These are phyloP conservation scores for Epinotia bilunana DNA, from an alignment of 2,888 invertebrate species.

Conservation along the genomic window DNA sequence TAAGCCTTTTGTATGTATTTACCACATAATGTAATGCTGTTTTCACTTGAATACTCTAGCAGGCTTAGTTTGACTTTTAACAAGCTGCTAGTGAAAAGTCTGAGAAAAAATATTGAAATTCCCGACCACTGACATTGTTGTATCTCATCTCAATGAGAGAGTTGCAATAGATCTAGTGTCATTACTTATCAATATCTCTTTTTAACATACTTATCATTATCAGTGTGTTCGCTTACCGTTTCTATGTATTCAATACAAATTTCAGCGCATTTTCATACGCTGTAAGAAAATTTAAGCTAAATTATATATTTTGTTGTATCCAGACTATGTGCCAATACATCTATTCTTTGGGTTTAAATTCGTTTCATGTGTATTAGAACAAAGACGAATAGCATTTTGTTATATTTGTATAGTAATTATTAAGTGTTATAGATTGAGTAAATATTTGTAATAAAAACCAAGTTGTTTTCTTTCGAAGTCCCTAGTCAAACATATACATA, in stretches of 20 bases:
- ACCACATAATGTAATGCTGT: neutral
- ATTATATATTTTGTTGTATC: constrained; percentile 12
- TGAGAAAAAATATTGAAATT: too few species aligned
- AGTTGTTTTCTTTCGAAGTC: constrained; percentile 6
- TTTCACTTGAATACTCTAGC: neutral
- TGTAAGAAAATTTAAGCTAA: neutral
- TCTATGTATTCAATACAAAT: neutral
- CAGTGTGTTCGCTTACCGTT: neutral
- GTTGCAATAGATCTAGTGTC: neutral
- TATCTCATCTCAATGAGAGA: too few species aligned
- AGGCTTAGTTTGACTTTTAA: too few species aligned
- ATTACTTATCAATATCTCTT: neutral
- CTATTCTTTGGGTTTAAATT: constrained; percentile 18
- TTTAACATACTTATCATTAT: neutral
- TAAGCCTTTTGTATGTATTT: neutral
- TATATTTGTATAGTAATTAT: constrained; percentile 56
- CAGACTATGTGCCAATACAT: constrained; percentile 39
- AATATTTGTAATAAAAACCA: constrained; percentile 44
- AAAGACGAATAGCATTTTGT: constrained; percentile 43
- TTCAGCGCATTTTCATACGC: neutral
- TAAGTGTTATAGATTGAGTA: constrained; percentile 54
- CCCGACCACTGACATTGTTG: neutral
- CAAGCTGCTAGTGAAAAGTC: too few species aligned
- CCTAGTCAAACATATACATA: neutral
- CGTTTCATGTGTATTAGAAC: constrained; percentile 29